Evolutionary conservation across 2,797 vertebrate genomes (phyloP), one percentile per base, ranked within the genome.

Genomic region (Eulemur mongoz): DNA sequence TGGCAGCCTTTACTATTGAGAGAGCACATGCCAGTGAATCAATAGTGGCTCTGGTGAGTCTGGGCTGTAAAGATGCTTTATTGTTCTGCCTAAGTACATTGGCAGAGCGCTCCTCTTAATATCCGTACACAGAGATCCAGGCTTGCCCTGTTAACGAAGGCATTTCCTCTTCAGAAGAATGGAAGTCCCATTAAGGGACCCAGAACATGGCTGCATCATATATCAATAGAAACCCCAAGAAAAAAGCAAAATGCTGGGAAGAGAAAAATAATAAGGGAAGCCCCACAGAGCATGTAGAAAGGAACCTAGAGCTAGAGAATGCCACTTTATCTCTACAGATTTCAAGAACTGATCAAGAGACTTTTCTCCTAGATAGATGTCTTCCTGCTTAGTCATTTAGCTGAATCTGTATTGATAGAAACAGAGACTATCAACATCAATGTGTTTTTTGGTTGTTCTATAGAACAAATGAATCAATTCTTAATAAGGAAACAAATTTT

Each of bases 31-130:
- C 98, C 97, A 98, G 98, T 98, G 98, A 98, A 99, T 99, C 98
- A 98, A 99, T 98, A 98, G 98, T 96, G 94, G 97, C 97, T 96
- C 96, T 98, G 72, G 98, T 98, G 98, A 98, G 98, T 88, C 96
- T 84, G 54, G 89, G 98, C 85, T 98, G 97, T 99, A 99, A 99
- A 99, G 97, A 98, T 98, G 94, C 73, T 99, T 99, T 98, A 99
- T 99, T 94, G 97, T 97, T 97, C 97, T 97, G 96, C 97, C 96
- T 97, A 98, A 98, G 97, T 94, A 98, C 95, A 96, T 97, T 98
- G 98, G 84, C 94, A 98, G 85, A 94, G 97, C 61, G 96, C 73
- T 97, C 93, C 96, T 98, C 90, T 96, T 97, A 98, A 93, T 97
- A 97, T 97, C 95, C 85, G 90, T 89, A 90, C 89, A 92, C 94